A percentile compares a stretch with the other conserved stretches of the same genome.
Conservation (phyloP, 1,140 invertebrate species). For the Euwallacea fornicatus region DNA sequence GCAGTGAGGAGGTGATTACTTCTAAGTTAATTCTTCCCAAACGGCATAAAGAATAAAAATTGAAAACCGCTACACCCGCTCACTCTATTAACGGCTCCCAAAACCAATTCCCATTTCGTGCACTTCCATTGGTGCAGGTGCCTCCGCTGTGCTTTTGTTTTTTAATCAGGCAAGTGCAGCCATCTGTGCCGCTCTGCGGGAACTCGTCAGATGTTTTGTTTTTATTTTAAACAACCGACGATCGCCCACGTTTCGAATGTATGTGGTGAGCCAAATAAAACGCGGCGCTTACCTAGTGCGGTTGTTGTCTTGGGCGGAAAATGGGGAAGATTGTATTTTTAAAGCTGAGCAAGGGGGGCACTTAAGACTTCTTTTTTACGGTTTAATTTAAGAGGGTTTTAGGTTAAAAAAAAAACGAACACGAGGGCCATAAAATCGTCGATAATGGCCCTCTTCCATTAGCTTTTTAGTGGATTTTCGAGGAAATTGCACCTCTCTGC, state of each 20-base stretch:
- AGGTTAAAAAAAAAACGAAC: not conserved
- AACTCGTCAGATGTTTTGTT: conserved; percentile 35
- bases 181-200: conserved; percentile 43
- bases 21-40: not conserved
- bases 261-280: conserved; percentile 26
- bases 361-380: not conserved
- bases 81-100: conserved; percentile 44
- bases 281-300: not conserved
- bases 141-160: conserved; percentile 44
- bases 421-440: not conserved
- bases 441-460: conserved; percentile 2
- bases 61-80: conserved; percentile 27
- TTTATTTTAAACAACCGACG: conserved; percentile 17
- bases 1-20: too few species aligned
- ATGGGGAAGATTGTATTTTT: not conserved
- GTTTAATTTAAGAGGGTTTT: conserved; percentile 3
- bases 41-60: conserved; percentile 12
- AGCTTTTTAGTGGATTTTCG: not conserved
- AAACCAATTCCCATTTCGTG: conserved; percentile 37
- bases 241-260: not conserved
- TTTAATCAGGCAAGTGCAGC: conserved; percentile 41
- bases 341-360: not conserved
- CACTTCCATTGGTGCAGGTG: conserved; percentile 42
- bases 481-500: too few species aligned
- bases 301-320: conserved; percentile 8